phyloP scores from a whole-genome alignment of 2,888 invertebrate species.

The Orthonychiurus folsomi region DNA sequence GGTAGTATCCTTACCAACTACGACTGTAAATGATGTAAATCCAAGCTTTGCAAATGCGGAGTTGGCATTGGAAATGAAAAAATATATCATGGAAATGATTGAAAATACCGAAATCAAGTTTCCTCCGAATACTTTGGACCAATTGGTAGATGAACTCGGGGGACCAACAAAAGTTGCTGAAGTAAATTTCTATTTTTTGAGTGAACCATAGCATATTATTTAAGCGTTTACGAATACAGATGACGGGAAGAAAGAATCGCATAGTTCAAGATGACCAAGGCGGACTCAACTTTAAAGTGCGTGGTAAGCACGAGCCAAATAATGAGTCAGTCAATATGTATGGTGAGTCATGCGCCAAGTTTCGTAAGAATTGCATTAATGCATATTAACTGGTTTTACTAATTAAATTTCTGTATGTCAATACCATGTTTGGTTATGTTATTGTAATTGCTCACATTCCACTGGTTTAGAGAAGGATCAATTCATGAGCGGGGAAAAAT shows the following conservation, averaged over 20 bases:
- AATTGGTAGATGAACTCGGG: slow-evolving; percentile 94
- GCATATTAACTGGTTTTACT: no score
- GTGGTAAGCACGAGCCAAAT: no score
- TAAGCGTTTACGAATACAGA: no score
- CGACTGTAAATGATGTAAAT: no score
- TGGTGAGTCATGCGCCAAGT: no score
- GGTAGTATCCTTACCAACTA: no score
- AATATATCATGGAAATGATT: slow-evolving; percentile 73
- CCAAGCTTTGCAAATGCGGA: slow-evolving; percentile 54
- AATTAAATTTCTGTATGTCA: no score
- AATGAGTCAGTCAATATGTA: no score
- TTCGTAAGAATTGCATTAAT: no score
- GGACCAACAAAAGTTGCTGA: slow-evolving; percentile 97
- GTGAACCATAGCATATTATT: background rate
- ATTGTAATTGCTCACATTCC: no score
- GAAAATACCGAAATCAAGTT: slow-evolving; percentile 76
- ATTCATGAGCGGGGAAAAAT: slow-evolving; percentile 98
- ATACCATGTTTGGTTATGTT: no score
- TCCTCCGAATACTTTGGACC: slow-evolving; percentile 96
- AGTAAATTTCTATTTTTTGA: slow-evolving; percentile 44
- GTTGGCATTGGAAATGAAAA: slow-evolving; percentile 86
- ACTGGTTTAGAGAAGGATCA: slow-evolving; percentile 52
- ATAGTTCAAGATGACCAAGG: slow-evolving; percentile 91
- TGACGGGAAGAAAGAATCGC: slow-evolving; percentile 93
- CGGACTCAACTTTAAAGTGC: no score